These are phyloP conservation scores for Calidris pygmaea DNA, from an alignment of 2,113 vertebrate genomes.

Conservation along the genomic window DNA sequence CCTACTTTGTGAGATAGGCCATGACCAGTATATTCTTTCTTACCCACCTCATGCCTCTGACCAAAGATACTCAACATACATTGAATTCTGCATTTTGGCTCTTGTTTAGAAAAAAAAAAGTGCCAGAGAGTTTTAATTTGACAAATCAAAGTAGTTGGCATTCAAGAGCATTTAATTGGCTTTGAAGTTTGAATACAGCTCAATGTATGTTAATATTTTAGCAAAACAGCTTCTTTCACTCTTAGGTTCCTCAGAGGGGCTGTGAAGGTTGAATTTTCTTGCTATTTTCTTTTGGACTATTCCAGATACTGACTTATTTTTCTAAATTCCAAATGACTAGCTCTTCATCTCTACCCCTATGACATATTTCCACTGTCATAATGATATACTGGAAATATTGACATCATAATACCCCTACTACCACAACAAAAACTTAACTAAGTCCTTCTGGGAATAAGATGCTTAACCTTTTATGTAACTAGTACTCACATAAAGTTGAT, in stretches of 20 bases:
- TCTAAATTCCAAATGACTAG: background rate
- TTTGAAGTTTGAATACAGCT: background rate
- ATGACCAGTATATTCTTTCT: background rate
- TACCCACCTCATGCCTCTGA: background rate
- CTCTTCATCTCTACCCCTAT: background rate
- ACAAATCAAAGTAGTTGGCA: background rate
- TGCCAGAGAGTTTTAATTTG: background rate
- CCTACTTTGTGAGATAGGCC: background rate
- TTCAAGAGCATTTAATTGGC: background rate
- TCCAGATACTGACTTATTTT: background rate
- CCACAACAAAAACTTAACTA: background rate
- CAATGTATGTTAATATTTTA: background rate
- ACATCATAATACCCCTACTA: background rate
- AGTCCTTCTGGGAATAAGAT: background rate
- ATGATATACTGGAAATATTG: background rate
- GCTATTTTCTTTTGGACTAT: background rate
- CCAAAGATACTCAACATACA: background rate
- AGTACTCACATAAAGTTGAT: background rate
- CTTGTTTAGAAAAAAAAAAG: background rate
- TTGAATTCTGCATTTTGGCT: background rate
- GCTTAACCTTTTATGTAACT: background rate
- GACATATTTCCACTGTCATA: background rate
- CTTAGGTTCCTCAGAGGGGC: background rate
- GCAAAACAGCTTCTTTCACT: background rate
- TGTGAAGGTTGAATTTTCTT: background rate